Conservation (phyloP, 2,888 invertebrate genomes). For the Lithophane leautieri region DNA sequence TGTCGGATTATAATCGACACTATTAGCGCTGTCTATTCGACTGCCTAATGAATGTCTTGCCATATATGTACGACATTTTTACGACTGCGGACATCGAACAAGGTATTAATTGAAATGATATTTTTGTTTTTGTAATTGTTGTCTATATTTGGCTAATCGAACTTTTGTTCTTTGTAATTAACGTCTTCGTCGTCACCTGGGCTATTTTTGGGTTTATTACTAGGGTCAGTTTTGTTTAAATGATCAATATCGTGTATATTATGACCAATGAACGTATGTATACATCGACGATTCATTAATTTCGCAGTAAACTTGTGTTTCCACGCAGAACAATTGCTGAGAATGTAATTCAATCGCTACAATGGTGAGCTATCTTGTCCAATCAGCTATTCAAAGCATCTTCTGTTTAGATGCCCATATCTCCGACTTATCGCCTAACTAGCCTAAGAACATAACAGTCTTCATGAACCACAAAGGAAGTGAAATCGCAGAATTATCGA, state of each 20-base stretch:
- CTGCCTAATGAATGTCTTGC: slow-evolving; percentile 56
- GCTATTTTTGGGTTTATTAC: neutral
- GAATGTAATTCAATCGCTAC: slow-evolving; percentile 21
- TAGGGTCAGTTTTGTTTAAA: neutral
- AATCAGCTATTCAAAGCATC: slow-evolving; percentile 26
- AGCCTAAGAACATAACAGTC: neutral
- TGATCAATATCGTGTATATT: slow-evolving; percentile 8
- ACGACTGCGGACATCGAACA: slow-evolving; percentile 45
- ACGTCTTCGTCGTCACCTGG: neutral
- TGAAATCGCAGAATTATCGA: slow-evolving; percentile 39
- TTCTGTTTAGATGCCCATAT: slow-evolving; percentile 11
- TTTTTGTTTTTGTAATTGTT: slow-evolving; percentile 46
- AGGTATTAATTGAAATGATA: slow-evolving; percentile 39
- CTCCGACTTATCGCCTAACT: slow-evolving; percentile 7
- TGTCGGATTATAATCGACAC: slow-evolving; percentile 63
- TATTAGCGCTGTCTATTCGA: slow-evolving; percentile 53
- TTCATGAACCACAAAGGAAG: slow-evolving; percentile 28
- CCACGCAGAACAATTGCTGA: slow-evolving; percentile 22
- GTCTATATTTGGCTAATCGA: slow-evolving; percentile 45
- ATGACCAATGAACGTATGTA: neutral
- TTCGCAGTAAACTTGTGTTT: slow-evolving; percentile 30
- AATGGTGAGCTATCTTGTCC: slow-evolving; percentile 4
- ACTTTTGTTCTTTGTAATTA: slow-evolving; percentile 34
- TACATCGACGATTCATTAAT: neutral
- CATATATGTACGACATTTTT: slow-evolving; percentile 59